A percentile compares a stretch with the other conserved stretches of the same genome.
Conservation (phyloP, 2,797 vertebrate genomes). For the Picus viridis region DNA sequence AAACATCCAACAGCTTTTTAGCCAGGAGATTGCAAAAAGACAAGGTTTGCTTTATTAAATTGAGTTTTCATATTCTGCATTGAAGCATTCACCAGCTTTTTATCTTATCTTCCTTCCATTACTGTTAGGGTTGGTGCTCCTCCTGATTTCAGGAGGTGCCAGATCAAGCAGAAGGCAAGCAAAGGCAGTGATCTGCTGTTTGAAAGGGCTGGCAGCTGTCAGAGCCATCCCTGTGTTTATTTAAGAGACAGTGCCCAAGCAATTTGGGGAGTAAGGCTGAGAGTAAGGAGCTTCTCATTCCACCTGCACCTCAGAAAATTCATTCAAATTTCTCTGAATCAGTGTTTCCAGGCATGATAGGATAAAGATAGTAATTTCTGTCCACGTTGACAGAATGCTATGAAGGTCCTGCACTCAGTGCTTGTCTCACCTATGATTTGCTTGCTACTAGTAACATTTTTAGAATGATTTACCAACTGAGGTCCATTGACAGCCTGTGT, state of each 20-base stretch:
- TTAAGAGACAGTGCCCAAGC: not conserved
- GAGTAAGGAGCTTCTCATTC: not conserved
- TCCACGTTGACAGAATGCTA: not conserved
- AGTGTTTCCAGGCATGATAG: not conserved
- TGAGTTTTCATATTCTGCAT: not conserved
- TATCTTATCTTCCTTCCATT: not conserved
- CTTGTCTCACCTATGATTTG: not conserved
- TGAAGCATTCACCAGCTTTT: not conserved
- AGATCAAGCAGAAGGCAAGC: not conserved
- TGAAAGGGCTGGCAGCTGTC: not conserved
- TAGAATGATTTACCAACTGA: not conserved
- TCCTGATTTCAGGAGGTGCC: not conserved
- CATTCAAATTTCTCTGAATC: not conserved
- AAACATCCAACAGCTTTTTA: not conserved
- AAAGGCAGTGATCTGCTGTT: not conserved
- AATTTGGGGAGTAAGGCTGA: not conserved
- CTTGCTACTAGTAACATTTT: not conserved
- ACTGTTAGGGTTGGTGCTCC: not conserved
- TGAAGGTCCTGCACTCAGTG: not conserved
- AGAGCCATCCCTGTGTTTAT: not conserved
- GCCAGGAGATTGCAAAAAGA: not conserved
- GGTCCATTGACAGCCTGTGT: not conserved
- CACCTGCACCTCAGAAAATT: not conserved
- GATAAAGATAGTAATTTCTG: constrained; percentile 15
- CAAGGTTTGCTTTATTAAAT: not conserved